Evolutionary conservation across 2,888 invertebrate genomes (phyloP), one percentile per base, ranked within the genome.

Genomic region (Ichneumon xanthorius): DNA sequence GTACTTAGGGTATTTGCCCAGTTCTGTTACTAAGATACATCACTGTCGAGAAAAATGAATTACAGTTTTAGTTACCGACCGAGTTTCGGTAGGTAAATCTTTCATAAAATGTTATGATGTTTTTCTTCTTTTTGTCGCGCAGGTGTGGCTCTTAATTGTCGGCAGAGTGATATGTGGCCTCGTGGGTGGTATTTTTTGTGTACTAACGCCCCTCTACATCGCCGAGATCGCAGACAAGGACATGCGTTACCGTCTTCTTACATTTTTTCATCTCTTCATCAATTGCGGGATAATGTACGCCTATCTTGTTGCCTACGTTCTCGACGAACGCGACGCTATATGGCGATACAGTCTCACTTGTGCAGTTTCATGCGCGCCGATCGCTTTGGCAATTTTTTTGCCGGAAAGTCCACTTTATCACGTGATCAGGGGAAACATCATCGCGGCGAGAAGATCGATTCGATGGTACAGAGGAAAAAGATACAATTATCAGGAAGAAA

Each of bases 201-300:
- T 91, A 6, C 55, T 92, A 3, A 84, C 90, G 5, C 93, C 93
- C 0, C 87, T 92, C 9, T 93, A 92, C 87, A 89, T 93, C 72
- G 88, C 89, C 6, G 93, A 93, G 84, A 89, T 92, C 14, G 91
- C 92, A 0, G 90, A 90, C 55, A 88, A 86, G 63, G 84, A 89
- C 7, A 88, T 82, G 5, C 91, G 93, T 0, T 89, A 87, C 7
- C 86, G 88, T n/a, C 80, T 92, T 16, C 83, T 93, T 22, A 86
- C 87, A 22, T 89, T 90, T 72, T 92, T 92, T 65, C 92, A 93
- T 67, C 84, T 91, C 50, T 89, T 91, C 67, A 80, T 93, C 11
- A 92, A 91, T 71, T 88, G 88, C n/a, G 93, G 93, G 9, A 78
- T 93, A n/a, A 88, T 91, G 89, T 92, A 90, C 84, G 89, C 92